phyloP scores from a whole-genome alignment of 1,140 invertebrate species.

The Hormaphis cornu region DNA sequence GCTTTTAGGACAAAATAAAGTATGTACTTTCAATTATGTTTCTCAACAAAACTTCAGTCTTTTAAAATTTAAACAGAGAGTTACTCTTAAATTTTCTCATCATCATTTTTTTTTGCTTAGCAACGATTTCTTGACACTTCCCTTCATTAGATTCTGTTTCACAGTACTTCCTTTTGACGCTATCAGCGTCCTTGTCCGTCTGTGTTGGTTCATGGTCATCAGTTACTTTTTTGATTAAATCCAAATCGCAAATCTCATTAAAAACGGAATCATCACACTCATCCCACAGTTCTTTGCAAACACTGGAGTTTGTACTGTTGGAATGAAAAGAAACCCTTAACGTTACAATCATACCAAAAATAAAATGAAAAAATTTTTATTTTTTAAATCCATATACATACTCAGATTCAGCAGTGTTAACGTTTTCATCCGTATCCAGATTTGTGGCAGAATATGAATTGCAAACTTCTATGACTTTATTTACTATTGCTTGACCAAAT shows the following conservation, averaged over 20 bases:
- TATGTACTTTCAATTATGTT: too few species aligned
- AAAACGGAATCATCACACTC: slow-evolving; percentile 8
- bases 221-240: background rate
- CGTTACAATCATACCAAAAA: background rate
- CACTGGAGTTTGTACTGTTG: background rate
- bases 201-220: background rate
- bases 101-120: background rate
- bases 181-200: background rate
- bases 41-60: too few species aligned
- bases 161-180: slow-evolving; percentile 11
- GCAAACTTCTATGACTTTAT: slow-evolving; percentile 27
- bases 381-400: background rate
- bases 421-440: background rate
- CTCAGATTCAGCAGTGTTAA: background rate
- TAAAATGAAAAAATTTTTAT: background rate
- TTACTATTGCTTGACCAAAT: slow-evolving; percentile 44
- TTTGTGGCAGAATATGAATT: background rate
- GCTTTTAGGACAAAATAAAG: too few species aligned
- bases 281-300: background rate
- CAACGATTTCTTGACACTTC: background rate
- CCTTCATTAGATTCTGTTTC: background rate
- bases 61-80: background rate
- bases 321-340: background rate
- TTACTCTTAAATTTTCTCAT: slow-evolving; percentile 21
- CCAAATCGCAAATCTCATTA: background rate